Conservation (phyloP, 2,888 invertebrate species). For the Cataglyphis rosenhaueri region DNA sequence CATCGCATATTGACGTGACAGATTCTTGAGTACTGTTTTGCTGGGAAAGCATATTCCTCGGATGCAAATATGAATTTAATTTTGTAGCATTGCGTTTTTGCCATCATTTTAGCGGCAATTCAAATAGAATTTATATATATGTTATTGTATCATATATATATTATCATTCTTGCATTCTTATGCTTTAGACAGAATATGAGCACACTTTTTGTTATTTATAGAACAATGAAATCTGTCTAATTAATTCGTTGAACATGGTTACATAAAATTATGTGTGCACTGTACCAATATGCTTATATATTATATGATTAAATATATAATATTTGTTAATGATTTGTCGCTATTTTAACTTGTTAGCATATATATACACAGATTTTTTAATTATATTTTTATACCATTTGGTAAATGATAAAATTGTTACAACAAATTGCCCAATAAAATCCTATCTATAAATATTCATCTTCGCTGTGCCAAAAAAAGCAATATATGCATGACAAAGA, state of each 20-base stretch:
- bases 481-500: slow-evolving; percentile 3
- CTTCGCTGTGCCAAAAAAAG: background rate
- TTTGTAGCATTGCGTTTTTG: background rate
- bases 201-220: background rate
- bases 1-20: background rate
- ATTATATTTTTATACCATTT: background rate
- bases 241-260: background rate
- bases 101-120: background rate
- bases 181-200: background rate
- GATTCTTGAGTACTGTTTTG: background rate
- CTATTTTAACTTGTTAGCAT: background rate
- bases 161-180: background rate
- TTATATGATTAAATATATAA: background rate
- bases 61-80: background rate
- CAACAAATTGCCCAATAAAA: background rate
- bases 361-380: background rate
- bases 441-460: slow-evolving; percentile 18
- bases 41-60: background rate
- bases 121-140: background rate
- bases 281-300: slow-evolving; percentile 2
- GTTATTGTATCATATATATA: too few relatives aligned
- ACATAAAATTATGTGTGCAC: background rate
- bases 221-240: background rate
- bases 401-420: background rate
- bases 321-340: background rate